These are phyloP conservation scores for Aurelia sp. DNA, from an alignment of 30 jellyfish, hydroid and myxozoan genomes.

Conservation along the genomic window DNA sequence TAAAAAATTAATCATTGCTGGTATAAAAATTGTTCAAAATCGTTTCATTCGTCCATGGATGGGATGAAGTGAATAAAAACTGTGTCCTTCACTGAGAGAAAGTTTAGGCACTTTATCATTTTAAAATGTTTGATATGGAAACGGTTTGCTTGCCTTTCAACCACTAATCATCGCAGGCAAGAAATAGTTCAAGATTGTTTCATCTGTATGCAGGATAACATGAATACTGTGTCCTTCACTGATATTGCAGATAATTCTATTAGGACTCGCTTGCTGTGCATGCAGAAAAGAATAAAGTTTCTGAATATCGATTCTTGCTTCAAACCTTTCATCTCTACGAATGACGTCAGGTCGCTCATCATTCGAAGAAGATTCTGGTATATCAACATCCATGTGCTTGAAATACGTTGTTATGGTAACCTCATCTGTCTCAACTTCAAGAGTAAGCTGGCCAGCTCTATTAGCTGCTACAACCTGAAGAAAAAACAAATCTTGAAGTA, in stretches of 20 bases:
- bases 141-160: no score
- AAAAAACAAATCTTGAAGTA: neutral
- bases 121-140: no score
- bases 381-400: slow-evolving; percentile 66
- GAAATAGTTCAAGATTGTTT: slow-evolving; percentile 59
- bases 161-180: slow-evolving; percentile 73
- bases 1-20: slow-evolving; percentile 51
- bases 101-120: no score
- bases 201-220: slow-evolving; percentile 72
- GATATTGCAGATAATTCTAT: slow-evolving; percentile 65
- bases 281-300: slow-evolving; percentile 81
- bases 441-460: slow-evolving; percentile 70
- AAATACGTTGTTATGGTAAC: slow-evolving; percentile 90
- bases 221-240: slow-evolving; percentile 83
- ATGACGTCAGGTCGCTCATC: slow-evolving; percentile 55
- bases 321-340: slow-evolving; percentile 63
- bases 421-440: slow-evolving; percentile 85
- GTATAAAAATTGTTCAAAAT: slow-evolving; percentile 58
- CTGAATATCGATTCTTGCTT: slow-evolving; percentile 85
- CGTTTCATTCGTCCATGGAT: slow-evolving; percentile 58
- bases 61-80: slow-evolving; percentile 54
- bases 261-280: slow-evolving; percentile 81
- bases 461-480: slow-evolving; percentile 83
- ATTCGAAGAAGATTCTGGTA: slow-evolving; percentile 8
- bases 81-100: slow-evolving; percentile 63